Base-by-base conservation (phyloP, 1,140 invertebrate species). In the Bombus superbus region DNA sequence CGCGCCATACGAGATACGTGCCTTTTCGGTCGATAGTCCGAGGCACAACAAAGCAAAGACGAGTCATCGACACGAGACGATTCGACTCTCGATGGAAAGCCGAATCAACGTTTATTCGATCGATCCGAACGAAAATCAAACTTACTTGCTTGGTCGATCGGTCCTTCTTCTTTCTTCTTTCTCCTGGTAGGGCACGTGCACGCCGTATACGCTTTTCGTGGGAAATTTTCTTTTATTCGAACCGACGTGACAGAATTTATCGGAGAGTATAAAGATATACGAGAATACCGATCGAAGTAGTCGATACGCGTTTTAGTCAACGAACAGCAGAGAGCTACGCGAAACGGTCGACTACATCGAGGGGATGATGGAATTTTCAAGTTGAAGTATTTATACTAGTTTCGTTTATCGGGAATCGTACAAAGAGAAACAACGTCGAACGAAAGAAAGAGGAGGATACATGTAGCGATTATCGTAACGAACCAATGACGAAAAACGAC, bases 371-470 rank as follows among this genome's bases (percentile, higher is more conserved):
- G 18, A 89, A 87, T 76, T 40, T 83, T 28, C 66, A 87, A 86
- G 80, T 88, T 88, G 64, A 59, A 75, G 89, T 93, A 93, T 92
- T 94, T 94, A 94, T 94, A 93, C 87, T 76, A 62, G 66, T 74
- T 64, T 42, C 28, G 84, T 87, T 92, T 91, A 92, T 92, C 90
- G 73, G 15, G 6, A 81, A 71, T 71, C 32, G 57, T 40, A 35
- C 4, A n/a, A 59, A 75, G 74, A 79, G 62, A 86, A 79, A 78
- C 18, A 5, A 74, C 38, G 74, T 44, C 42, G 35, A 74, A 75
- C 80, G 71, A 86, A 81, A 71, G 77, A 53, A 77, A 69, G 81
- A 86, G 72, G 77, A 90, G 89, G 85, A 86, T 81, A 18, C 62
- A 80, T 64, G 40, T 86, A 79, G 72, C 75, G 80, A 85, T 76